Conservation (phyloP, 1,140 invertebrate genomes). For the Doryteuthis pealeii region DNA sequence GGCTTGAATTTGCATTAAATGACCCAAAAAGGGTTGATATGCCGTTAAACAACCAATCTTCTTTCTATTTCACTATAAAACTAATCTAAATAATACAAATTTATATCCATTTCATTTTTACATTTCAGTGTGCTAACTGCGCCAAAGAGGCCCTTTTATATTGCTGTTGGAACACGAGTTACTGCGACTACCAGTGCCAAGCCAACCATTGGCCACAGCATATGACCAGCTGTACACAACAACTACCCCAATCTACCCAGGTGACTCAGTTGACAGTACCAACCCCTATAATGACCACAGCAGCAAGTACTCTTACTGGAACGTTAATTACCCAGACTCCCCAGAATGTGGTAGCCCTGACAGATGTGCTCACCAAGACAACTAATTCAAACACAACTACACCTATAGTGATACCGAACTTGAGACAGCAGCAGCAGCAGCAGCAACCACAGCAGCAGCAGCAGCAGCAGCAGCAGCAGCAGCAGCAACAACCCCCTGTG, state of each 20-base stretch:
- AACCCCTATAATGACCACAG: conserved; percentile 25
- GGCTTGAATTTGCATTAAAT: too few relatives aligned
- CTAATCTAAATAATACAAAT: too few relatives aligned
- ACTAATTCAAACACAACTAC: neutral
- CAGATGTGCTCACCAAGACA: neutral
- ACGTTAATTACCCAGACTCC: neutral
- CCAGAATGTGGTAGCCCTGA: neutral
- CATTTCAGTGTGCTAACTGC: conserved; percentile 73
- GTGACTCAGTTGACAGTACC: conserved; percentile 23
- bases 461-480: neutral
- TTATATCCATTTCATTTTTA: too few relatives aligned
- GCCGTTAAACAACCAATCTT: too few relatives aligned
- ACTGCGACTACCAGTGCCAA: conserved; percentile 82
- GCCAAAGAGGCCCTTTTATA: conserved; percentile 84
- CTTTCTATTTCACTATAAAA: too few relatives aligned
- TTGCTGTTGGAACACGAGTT: conserved; percentile 94
- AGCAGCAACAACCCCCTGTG: neutral
- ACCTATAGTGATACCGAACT: neutral
- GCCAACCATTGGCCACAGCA: conserved; percentile 65
- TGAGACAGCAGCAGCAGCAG: neutral
- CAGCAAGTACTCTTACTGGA: conserved; percentile 1
- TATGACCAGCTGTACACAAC: conserved; percentile 62
- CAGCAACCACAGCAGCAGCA: neutral
- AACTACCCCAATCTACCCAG: conserved; percentile 35
- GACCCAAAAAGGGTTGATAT: too few relatives aligned